A percentile compares a stretch with the other conserved stretches of the same genome.
These are phyloP conservation scores for Ochropleura leucogaster DNA, from an alignment of 2,888 invertebrate species.

Conservation along the genomic window DNA sequence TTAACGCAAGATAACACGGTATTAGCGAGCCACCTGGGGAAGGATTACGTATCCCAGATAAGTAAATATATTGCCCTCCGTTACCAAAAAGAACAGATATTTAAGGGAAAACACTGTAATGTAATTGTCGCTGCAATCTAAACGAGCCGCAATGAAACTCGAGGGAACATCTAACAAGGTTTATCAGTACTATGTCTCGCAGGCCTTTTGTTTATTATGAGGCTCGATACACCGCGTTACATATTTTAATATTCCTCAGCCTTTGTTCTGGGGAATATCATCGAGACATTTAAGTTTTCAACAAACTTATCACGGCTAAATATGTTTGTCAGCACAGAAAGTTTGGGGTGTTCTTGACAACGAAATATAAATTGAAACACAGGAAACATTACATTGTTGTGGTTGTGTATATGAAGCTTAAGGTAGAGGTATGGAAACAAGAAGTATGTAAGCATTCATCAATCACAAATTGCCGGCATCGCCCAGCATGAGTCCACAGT, in stretches of 20 bases:
- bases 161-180: conserved; percentile 76
- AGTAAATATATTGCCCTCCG: conserved; percentile 84
- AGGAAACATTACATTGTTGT: conserved; percentile 17
- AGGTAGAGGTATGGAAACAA: conserved; percentile 47
- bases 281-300: conserved; percentile 74
- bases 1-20: conserved; percentile 86
- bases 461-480: conserved; percentile 69
- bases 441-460: conserved; percentile 57
- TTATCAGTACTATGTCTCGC: conserved; percentile 77
- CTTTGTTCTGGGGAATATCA: conserved; percentile 79
- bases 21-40: conserved; percentile 84
- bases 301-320: conserved; percentile 78
- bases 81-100: conserved; percentile 82
- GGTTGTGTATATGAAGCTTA: conserved; percentile 42
- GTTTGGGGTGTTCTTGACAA: conserved; percentile 60
- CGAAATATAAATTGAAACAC: conserved; percentile 46
- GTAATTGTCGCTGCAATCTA: conserved; percentile 80
- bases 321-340: conserved; percentile 64
- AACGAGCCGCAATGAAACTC: conserved; percentile 78
- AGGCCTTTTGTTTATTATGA: conserved; percentile 80
- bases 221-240: conserved; percentile 74
- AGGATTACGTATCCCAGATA: conserved; percentile 84
- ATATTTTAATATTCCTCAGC: conserved; percentile 81
- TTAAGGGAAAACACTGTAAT: conserved; percentile 78
- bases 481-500: conserved; percentile 79